Base-by-base conservation (phyloP, 2,797 vertebrate species). In the Apogon talboti region DNA sequence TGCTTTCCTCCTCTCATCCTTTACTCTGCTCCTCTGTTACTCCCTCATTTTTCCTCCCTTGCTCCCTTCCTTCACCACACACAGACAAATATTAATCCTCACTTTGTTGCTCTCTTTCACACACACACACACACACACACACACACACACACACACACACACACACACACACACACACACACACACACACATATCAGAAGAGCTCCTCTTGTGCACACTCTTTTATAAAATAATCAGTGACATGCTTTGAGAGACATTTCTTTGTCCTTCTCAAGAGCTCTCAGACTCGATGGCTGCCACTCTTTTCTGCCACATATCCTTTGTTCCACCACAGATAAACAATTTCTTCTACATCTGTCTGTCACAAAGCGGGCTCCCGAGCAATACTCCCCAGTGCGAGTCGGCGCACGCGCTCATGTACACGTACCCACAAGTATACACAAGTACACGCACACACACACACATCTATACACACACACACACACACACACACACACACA, bases 311-410 rank as follows among this genome's bases (percentile, higher is more conserved):
- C 70, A 76, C 74, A 58, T 80, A 73, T 81, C 78, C 82, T 89
- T 89, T 92, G 86, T 91, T 89, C 87, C 58, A 74, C 81, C 79
- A 66, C 71, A 79, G 87, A 90, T 89, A 87, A 90, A 91, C 89
- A 89, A 90, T 91, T 91, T 91, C 74, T 89, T 77, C 78, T 86
- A 64, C 78, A 65, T 79, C 83, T 76, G 87, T 87, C 86, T 81
- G 87, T 90, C 90, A 91, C 87, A 74, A 59, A 46, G 88, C 90
- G 79, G 89, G 83, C 75, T 84, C 83, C 33, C 66, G 76, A 73
- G 73, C 53, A 61, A 6, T 62, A 72, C 75, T 73, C 76, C 65
- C 79, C 65, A 28, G 44, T 13, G 51, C 35, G 64, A 67, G 65
- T 11, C 8, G 0, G 35, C 37, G 69, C 59, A 41, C 55, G 60